Conservation (phyloP, 2,113 vertebrate species). For the Cardinalis cardinalis region DNA sequence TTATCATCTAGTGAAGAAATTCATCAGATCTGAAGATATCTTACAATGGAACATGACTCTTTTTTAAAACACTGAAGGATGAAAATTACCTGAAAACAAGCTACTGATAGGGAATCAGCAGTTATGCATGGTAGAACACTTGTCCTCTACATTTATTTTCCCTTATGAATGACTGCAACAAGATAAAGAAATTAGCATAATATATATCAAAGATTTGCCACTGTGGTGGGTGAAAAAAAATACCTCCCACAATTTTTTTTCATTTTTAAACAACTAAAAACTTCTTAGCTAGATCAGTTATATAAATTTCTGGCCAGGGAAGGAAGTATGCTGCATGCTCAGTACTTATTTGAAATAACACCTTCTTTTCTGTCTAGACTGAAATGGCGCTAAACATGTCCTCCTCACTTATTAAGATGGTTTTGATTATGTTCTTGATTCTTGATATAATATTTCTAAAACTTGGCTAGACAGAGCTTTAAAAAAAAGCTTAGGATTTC, state of each 20-base stretch:
- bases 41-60: neutral
- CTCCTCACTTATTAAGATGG: neutral
- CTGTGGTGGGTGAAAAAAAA: constrained; percentile 1
- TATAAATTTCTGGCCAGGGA: neutral
- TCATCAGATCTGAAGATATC: neutral
- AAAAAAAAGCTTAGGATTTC: neutral
- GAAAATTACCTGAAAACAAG: neutral
- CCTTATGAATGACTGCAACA: constrained; percentile 9
- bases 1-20: neutral
- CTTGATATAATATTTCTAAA: neutral
- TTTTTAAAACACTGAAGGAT: neutral
- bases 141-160: constrained; percentile 17
- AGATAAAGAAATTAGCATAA: constrained; percentile 4
- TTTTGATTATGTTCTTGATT: neutral
- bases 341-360: neutral
- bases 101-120: neutral
- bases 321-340: neutral
- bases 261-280: neutral
- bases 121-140: neutral
- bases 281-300: neutral
- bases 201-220: constrained; percentile 19
- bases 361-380: neutral
- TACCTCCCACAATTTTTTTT: neutral
- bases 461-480: neutral
- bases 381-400: neutral